Percentiles rank a stretch among this genome's conserved stretches.
Conservation (phyloP, 2,888 invertebrate genomes). For the Polymixis flavicincta region DNA sequence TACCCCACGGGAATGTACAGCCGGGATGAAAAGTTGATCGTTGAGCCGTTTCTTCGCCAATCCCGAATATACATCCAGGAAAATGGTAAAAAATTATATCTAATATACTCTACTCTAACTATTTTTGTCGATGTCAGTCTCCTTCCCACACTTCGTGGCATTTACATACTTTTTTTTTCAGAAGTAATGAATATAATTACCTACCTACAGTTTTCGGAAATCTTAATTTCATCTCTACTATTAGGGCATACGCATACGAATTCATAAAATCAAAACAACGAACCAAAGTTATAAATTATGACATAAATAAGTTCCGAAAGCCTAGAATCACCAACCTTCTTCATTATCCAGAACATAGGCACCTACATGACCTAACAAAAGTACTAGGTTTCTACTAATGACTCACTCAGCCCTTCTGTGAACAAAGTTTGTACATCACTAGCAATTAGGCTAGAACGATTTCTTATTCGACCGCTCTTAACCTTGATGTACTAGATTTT, state of each 20-base stretch:
- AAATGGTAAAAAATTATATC: too few relatives aligned
- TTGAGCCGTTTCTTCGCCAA: too few relatives aligned
- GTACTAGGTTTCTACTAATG: constrained; percentile 31
- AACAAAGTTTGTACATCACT: constrained; percentile 32
- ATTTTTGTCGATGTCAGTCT: too few relatives aligned
- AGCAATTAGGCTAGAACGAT: constrained; percentile 46
- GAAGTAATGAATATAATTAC: too few relatives aligned
- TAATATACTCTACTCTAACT: too few relatives aligned
- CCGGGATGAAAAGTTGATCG: too few relatives aligned
- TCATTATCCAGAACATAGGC: constrained; percentile 21
- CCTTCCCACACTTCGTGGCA: too few relatives aligned
- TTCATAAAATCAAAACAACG: neutral
- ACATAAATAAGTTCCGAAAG: constrained; percentile 7
- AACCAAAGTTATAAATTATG: neutral
- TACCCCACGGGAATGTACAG: too few relatives aligned
- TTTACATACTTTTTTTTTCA: too few relatives aligned
- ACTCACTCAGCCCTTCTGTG: constrained; percentile 26
- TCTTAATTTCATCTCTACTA: neutral
- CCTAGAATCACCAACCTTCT: constrained; percentile 8
- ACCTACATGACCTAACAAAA: constrained; percentile 1
- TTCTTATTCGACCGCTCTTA: constrained; percentile 23
- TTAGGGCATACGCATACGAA: too few relatives aligned
- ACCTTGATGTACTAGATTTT: constrained; percentile 46
- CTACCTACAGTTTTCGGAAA: too few relatives aligned
- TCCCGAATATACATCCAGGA: too few relatives aligned